Conservation (phyloP, 2,888 invertebrate species). For the Cosmia trapezina region DNA sequence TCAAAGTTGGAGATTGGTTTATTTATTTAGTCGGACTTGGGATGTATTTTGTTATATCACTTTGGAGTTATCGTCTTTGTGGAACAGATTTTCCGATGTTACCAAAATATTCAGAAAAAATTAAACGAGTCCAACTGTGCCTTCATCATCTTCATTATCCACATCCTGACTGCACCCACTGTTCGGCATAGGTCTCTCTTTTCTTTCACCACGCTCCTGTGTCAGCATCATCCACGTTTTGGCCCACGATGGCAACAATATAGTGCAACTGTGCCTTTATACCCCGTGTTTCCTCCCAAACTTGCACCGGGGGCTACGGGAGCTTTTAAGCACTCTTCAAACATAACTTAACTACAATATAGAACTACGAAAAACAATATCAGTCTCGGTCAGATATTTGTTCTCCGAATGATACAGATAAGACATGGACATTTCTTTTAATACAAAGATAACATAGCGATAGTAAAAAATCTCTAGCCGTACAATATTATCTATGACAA, state of each 20-base stretch:
- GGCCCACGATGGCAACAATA: neutral
- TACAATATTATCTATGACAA: conserved; percentile 60
- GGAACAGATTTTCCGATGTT: neutral
- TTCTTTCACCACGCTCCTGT: neutral
- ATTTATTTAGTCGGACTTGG: conserved; percentile 13
- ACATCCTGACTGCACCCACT: neutral
- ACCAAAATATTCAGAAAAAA: neutral
- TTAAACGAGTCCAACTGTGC: neutral
- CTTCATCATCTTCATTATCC: neutral
- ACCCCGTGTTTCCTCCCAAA: too few species aligned
- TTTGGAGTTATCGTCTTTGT: conserved; percentile 3
- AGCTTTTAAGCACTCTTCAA: too few species aligned
- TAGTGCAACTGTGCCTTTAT: neutral
- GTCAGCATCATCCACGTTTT: neutral
- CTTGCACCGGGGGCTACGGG: too few species aligned
- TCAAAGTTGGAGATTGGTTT: conserved; percentile 41
- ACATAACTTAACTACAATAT: neutral
- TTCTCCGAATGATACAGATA: conserved; percentile 26
- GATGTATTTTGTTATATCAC: conserved; percentile 1
- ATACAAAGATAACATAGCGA: conserved; percentile 22
- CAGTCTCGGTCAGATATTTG: conserved; percentile 5
- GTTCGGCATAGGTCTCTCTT: neutral
- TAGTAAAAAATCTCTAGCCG: conserved; percentile 29
- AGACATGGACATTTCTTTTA: conserved; percentile 20
- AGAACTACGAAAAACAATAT: neutral